Evolutionary conservation across 2,113 vertebrate genomes (phyloP), one percentile per base, ranked within the genome.

Genomic region (Tamias sibiricus): DNA sequence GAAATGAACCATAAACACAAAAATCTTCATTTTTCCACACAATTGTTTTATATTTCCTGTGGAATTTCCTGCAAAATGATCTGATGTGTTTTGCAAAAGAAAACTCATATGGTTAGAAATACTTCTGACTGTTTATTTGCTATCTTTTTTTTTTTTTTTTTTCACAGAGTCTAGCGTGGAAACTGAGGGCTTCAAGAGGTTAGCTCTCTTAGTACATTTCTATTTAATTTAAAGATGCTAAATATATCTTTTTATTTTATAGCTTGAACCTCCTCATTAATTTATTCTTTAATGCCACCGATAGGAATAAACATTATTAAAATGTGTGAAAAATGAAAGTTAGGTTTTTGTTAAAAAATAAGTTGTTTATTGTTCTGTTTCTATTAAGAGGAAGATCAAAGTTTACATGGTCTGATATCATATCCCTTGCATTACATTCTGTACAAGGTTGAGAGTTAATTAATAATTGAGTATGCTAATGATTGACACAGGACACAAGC

Each of bases 141-240:
- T 26, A 80, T 94, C 6, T 77, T 54, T 19, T 26, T 26, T 81
- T 26, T 84, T 57, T 4, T 26, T 86, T 71, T n/a, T n/a, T n/a
- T n/a, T 17, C 19, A 47, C 19, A 13, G 54, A 89, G 17, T 89
- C 6, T 32, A 79, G 8, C 20, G 85, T 68, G 6, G 32, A 72
- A 87, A 3, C 26, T 49, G 24, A 80, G 12, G 75, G 11, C 66
- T 0, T 76, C 20, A 35, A 44, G 59, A 84, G 7, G 12, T 94
- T 59, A 47, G 5, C 11, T 83, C 28, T 19, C 72, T 96, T 84
- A 75, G 28, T 71, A 52, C 7, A 74, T 82, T 64, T 82, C 4
- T 12, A 88, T 71, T 95, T 93, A 52, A 95, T 93, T 93, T 40
- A 82, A 66, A 93, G 19, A 93, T 54, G 49, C 2, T 54, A 83